A percentile compares a stretch with the other conserved stretches of the same genome.
phyloP scores from a whole-genome alignment of 2,113 vertebrate species.

The Triplophysa rosa region DNA sequence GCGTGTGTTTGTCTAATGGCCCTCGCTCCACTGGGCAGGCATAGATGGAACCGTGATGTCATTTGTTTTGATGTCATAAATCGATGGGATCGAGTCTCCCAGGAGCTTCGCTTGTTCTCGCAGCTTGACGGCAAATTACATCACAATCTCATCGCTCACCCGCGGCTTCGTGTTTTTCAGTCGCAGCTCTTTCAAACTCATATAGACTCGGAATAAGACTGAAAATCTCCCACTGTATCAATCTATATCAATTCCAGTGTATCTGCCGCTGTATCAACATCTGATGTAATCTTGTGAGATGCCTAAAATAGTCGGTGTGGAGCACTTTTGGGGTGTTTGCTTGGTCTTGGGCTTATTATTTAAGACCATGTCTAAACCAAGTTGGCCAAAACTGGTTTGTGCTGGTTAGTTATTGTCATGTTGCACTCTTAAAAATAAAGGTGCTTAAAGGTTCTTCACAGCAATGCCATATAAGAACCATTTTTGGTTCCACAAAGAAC shows the following conservation, averaged over 20 bases:
- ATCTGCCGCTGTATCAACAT: conserved; percentile 5
- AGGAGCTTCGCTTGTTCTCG: conserved; percentile 48
- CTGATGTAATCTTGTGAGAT: conserved; percentile 4
- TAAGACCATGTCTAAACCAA: too few relatives aligned
- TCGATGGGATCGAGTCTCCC: conserved; percentile 52
- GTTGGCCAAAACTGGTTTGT: too few relatives aligned
- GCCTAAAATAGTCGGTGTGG: not conserved
- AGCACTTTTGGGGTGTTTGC: not conserved
- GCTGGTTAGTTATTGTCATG: too few relatives aligned
- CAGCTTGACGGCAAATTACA: conserved; percentile 51
- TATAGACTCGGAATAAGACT: conserved; percentile 20
- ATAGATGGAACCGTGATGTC: conserved; percentile 51
- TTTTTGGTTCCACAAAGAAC: too few relatives aligned
- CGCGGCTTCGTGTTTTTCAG: conserved; percentile 32
- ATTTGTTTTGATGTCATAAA: conserved; percentile 55
- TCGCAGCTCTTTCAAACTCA: conserved; percentile 24
- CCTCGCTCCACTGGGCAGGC: conserved; percentile 43
- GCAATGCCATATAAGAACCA: too few relatives aligned
- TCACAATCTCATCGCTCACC: conserved; percentile 50
- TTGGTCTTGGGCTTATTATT: not conserved
- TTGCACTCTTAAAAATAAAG: too few relatives aligned
- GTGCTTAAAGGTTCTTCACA: too few relatives aligned
- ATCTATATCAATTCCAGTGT: conserved; percentile 30
- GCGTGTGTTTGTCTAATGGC: conserved; percentile 50
- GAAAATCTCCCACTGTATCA: conserved; percentile 28